Conservation (phyloP, 2,113 vertebrate species). For the Xiphophorus hellerii region DNA sequence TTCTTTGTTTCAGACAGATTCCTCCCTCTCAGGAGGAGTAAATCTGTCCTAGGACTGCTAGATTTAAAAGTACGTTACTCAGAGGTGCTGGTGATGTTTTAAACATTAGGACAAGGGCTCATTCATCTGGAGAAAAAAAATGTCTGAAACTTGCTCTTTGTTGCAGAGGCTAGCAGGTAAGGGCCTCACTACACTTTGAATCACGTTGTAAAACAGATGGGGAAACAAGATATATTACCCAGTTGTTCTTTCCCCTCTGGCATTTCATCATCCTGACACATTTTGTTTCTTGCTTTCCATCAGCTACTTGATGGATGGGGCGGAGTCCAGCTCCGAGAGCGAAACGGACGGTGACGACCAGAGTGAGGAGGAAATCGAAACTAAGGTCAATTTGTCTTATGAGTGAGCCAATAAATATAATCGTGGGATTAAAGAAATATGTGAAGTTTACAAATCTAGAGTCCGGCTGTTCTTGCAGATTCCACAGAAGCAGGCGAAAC, state of each 20-base stretch:
- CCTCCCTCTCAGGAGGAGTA: neutral
- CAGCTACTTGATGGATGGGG: slow-evolving; percentile 87
- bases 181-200: slow-evolving; percentile 3
- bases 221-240: slow-evolving; percentile 21
- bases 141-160: neutral
- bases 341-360: slow-evolving; percentile 69
- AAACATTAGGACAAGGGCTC: slow-evolving; percentile 11
- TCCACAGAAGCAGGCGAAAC: slow-evolving; percentile 61
- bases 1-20: neutral
- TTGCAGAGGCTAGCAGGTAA: slow-evolving; percentile 1
- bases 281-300: slow-evolving; percentile 18
- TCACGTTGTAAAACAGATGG: slow-evolving; percentile 23
- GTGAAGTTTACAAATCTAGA: neutral
- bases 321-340: slow-evolving; percentile 82
- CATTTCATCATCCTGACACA: slow-evolving; percentile 38
- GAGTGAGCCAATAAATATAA: neutral
- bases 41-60: neutral
- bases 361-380: slow-evolving; percentile 66
- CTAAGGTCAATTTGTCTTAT: slow-evolving; percentile 60
- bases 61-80: neutral
- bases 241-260: neutral
- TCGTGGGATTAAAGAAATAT: neutral
- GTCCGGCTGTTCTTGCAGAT: slow-evolving; percentile 30
- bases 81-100: slow-evolving; percentile 5
- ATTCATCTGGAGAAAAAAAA: slow-evolving; percentile 1